phyloP scores from a whole-genome alignment of 2,113 vertebrate genomes.

The Hystrix brachyura region DNA sequence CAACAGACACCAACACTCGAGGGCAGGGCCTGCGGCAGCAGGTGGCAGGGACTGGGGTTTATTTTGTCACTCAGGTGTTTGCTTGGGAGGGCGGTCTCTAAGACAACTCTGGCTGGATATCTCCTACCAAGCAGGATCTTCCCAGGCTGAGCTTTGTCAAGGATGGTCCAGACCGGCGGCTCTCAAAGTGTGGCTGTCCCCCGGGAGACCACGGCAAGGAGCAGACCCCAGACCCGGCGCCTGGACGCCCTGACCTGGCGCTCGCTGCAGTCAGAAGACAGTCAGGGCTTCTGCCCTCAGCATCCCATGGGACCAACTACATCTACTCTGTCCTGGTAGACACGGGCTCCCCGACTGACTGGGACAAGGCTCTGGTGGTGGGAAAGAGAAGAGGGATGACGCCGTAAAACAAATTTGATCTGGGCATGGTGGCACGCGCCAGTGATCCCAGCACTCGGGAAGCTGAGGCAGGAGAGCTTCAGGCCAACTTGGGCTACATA shows the following conservation, averaged over 20 bases:
- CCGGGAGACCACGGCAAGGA: neutral
- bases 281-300: neutral
- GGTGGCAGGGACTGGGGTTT: neutral
- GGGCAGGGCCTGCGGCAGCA: neutral
- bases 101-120: neutral
- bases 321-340: neutral
- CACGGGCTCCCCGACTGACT: neutral
- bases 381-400: neutral
- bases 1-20: neutral
- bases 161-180: neutral
- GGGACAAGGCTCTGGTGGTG: neutral
- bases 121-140: neutral
- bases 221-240: neutral
- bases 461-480: neutral
- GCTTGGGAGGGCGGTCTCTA: neutral
- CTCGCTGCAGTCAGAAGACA: neutral
- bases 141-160: neutral
- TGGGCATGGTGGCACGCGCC: neutral
- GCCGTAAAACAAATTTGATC: neutral
- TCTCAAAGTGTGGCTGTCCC: neutral
- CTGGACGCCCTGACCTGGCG: neutral
- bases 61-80: neutral
- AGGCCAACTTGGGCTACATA: neutral
- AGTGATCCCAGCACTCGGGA: neutral
- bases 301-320: neutral